A percentile compares a stretch with the other conserved stretches of the same genome.
phyloP scores from a whole-genome alignment of 2,113 vertebrate genomes.

The Morone chrysops region DNA sequence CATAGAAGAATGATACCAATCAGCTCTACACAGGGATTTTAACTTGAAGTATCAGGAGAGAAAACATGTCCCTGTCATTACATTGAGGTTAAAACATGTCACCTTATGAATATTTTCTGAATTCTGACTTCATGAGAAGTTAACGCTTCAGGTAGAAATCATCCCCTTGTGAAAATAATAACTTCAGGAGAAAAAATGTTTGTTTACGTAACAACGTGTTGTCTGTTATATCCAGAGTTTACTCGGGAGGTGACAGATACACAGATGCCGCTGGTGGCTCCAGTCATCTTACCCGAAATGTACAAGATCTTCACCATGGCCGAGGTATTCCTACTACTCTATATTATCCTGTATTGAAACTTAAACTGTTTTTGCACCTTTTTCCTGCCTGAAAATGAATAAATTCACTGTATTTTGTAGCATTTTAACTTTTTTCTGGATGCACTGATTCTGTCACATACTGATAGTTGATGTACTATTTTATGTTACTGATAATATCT shows the following conservation, averaged over 20 bases:
- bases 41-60: no score
- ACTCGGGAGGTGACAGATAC: conserved; percentile 98
- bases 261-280: conserved; percentile 98
- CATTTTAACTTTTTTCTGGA: background rate
- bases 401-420: background rate
- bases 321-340: conserved; percentile 84
- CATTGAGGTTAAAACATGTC: no score
- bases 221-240: conserved; percentile 85
- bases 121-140: no score
- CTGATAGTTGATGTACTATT: background rate
- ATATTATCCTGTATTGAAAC: no score
- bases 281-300: conserved; percentile 99
- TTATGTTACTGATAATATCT: background rate
- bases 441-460: background rate
- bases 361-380: no score
- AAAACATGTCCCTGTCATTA: no score
- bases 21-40: no score
- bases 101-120: no score
- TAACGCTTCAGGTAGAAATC: no score
- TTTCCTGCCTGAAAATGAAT: background rate
- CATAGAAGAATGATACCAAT: no score
- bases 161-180: background rate
- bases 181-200: no score
- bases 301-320: conserved; percentile 99
- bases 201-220: background rate